Base-by-base conservation (phyloP, 53 echinoderm and acorn worm genomes). In the Apostichopus leukothele region DNA sequence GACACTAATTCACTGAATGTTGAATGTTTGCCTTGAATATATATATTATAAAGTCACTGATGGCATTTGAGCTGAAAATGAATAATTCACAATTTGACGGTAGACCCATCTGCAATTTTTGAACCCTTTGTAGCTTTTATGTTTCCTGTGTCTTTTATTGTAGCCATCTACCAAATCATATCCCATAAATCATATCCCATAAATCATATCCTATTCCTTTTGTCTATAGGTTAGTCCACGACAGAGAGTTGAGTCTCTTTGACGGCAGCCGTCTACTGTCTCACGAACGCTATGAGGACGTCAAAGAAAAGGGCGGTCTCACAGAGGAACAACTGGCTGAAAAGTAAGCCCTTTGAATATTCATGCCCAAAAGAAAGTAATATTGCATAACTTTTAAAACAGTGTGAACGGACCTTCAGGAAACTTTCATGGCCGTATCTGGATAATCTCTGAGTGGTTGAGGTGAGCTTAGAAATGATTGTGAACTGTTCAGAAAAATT, bases 201-300 rank as follows among this genome's bases (percentile, higher is more conserved):
- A 13, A 27, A n/a, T n/a, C n/a, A n/a, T n/a, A n/a, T n/a, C n/a
- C 39, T 39, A 39, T 60, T 10, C 5, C 60, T 53, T 87, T 18
- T 60, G 86, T 53, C 6, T 4, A 10, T 53, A 98, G 99, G 83
- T 86, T 98, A 63, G 96, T 98, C 5, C 99, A 96, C 87, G 99
- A 98, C 88, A 89, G 99, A 53, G 99, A 98, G 63, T 76, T 98
- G 78, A 96, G 86, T 53, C 85, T 98, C n/a, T 98, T 98, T 89
- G 99, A 98, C 89, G 96, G 96, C 50, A 93, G 92, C 78, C 87
- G 96, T 88, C 91, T 98, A n/a, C 85, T 98, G 23, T 79, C 93
- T 50, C 88, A 94, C 9, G 99, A 98, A 73, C 92, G 94, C 59
- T 98, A 92, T 59, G 92, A 98, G 50, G 91, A 86, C 39, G 73